phyloP scores from a whole-genome alignment of 2,113 vertebrate species.

The Rhagologus leucostigma region DNA sequence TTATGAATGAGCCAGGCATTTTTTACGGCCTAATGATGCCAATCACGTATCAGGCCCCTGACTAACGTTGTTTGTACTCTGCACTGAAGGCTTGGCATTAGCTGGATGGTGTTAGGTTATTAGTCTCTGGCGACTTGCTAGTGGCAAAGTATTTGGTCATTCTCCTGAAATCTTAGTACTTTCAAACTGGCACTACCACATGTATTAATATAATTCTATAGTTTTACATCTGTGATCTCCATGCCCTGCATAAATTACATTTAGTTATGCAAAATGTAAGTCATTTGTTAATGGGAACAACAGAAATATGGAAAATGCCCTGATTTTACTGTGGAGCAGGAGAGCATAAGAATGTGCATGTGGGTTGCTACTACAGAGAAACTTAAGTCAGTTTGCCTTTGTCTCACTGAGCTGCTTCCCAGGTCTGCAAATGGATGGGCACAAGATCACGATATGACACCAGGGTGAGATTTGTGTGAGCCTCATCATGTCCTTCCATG shows the following conservation, averaged over 20 bases:
- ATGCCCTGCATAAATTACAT: not conserved
- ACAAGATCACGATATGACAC: not conserved
- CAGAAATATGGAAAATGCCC: not conserved
- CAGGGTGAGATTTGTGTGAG: not conserved
- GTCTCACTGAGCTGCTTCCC: not conserved
- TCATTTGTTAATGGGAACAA: not conserved
- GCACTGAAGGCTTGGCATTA: not conserved
- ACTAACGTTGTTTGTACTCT: not conserved
- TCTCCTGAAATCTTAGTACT: not conserved
- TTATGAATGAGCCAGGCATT: not conserved
- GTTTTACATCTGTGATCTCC: not conserved
- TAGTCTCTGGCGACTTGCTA: not conserved
- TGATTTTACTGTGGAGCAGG: not conserved
- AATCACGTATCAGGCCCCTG: rapidly evolving
- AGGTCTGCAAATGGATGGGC: not conserved
- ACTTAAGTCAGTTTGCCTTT: not conserved
- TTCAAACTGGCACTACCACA: not conserved
- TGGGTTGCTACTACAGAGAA: not conserved
- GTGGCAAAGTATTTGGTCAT: not conserved
- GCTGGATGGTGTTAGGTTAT: not conserved
- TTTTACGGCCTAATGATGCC: not conserved
- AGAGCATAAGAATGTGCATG: not conserved
- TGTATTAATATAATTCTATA: not conserved
- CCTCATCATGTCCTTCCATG: rapidly evolving
- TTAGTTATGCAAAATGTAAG: not conserved